Evolutionary conservation across 2,113 vertebrate species (phyloP).

Genomic region (Laticauda laticaudata): DNA sequence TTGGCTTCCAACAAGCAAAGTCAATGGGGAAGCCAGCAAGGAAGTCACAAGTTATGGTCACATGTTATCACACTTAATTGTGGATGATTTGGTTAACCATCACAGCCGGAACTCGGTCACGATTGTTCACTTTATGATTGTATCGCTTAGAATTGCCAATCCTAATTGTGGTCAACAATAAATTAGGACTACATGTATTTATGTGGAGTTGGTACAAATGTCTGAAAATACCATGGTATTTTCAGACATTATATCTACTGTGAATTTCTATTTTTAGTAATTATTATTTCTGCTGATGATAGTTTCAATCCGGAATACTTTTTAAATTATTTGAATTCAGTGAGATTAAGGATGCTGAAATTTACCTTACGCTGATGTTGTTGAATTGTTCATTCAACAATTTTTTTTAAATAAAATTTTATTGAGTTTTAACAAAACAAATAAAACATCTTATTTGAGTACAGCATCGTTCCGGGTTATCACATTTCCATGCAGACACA

Average conservation of each 20-base stretch:
- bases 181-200: not conserved
- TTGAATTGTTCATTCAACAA: not conserved
- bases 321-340: not conserved
- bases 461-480: too few relatives aligned
- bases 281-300: not conserved
- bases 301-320: not conserved
- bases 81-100: not conserved
- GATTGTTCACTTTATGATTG: not conserved
- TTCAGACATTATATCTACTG: not conserved
- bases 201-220: not conserved
- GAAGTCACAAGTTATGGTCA: not conserved
- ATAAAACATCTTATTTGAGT: too few relatives aligned
- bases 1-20: not conserved
- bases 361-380: not conserved
- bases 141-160: not conserved
- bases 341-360: not conserved
- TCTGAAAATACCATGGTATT: not conserved
- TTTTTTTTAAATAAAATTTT: too few relatives aligned
- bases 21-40: not conserved
- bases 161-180: not conserved
- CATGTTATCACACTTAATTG: not conserved
- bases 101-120: not conserved
- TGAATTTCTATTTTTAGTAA: not conserved
- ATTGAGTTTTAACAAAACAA: too few relatives aligned
- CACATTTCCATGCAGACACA: too few relatives aligned